A percentile compares a stretch with the other conserved stretches of the same genome.
phyloP scores from a whole-genome alignment of 2,113 vertebrate species.

The Cariama cristata region DNA sequence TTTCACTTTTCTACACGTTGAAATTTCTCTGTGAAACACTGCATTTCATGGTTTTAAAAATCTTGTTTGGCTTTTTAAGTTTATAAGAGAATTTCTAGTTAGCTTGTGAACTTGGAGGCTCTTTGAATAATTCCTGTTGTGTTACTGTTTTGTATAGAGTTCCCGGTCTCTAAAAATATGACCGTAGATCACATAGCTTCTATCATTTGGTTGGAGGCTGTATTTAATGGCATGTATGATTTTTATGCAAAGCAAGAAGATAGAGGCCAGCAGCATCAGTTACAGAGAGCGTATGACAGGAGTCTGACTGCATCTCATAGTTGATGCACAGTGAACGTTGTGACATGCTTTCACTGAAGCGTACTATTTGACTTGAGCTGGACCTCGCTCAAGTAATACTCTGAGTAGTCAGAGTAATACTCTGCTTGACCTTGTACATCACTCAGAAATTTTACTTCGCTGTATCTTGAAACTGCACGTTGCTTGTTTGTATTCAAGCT shows the following conservation, averaged over 20 bases:
- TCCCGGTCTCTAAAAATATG: accelerated
- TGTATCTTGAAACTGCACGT: background rate
- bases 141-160: background rate
- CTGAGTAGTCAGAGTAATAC: background rate
- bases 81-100: background rate
- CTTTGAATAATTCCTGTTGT: background rate
- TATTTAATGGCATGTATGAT: background rate
- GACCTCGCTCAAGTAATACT: background rate
- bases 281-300: background rate
- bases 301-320: background rate
- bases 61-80: background rate
- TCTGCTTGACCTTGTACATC: background rate
- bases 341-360: background rate
- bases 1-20: accelerated
- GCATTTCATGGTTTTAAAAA: background rate
- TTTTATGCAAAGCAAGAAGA: background rate
- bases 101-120: background rate
- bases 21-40: background rate
- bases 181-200: background rate
- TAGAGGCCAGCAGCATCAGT: background rate
- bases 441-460: background rate
- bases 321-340: background rate
- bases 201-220: background rate
- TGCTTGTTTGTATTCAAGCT: background rate
- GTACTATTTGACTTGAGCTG: background rate